phyloP scores from a whole-genome alignment of 2,797 vertebrate genomes.

The Microhierax caerulescens region DNA sequence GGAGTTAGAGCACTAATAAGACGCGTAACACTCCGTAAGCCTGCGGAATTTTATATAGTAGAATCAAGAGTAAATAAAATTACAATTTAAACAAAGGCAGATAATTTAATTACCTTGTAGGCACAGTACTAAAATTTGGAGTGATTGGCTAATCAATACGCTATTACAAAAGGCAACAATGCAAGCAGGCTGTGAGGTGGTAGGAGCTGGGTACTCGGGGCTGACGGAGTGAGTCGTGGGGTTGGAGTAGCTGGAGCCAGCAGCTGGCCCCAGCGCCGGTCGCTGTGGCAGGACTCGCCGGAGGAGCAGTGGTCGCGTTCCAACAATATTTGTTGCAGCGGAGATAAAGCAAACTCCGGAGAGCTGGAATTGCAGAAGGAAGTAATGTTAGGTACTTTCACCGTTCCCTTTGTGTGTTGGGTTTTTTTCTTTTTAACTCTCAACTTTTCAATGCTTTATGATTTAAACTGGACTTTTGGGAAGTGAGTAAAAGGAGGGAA shows the following conservation, averaged over 20 bases:
- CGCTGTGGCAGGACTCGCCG: background rate
- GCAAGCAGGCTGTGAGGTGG: background rate
- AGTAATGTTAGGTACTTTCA: background rate
- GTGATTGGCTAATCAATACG: constrained; percentile 66
- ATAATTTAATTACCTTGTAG: constrained; percentile 75
- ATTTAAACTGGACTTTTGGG: background rate
- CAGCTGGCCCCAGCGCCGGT: background rate
- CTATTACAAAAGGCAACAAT: background rate
- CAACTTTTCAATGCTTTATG: background rate
- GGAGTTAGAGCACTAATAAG: background rate
- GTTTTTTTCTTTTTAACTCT: background rate
- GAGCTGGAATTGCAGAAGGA: background rate
- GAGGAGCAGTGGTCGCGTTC: accelerated
- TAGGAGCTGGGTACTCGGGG: background rate
- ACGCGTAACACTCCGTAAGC: background rate
- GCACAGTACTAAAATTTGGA: constrained; percentile 67
- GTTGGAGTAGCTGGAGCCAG: background rate
- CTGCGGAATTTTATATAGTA: constrained; percentile 24
- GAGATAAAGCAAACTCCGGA: background rate
- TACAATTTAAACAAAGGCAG: constrained; percentile 72
- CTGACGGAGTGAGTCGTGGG: background rate
- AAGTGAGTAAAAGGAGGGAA: background rate
- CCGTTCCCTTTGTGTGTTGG: background rate
- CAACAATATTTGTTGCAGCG: background rate
- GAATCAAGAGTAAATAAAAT: constrained; percentile 74